Evolutionary conservation across 2,113 vertebrate genomes (phyloP), one percentile per base, ranked within the genome.

Genomic region (Neoarius graeffei): DNA sequence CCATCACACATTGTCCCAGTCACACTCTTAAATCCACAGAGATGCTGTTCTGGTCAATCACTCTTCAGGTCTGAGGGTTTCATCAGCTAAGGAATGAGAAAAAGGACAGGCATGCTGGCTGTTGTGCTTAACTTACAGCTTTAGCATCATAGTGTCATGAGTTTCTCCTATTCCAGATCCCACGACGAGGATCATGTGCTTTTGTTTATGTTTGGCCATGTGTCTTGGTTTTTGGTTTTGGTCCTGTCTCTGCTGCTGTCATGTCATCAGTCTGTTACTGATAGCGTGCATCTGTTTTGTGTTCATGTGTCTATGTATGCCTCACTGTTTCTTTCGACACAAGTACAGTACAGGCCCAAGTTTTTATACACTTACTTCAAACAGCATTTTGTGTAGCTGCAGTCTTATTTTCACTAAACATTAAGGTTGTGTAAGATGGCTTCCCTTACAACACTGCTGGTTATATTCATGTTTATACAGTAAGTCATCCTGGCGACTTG

Each of bases 41-140:
- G 30, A 56, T 20, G 3, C 15, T 27, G 64, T 82, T 89, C 42
- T 54, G 66, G 30, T 54, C 54, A 42, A 52, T 52, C 19, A 59
- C 42, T 79, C 67, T 62, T 35, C 14, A 20, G 76, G 79, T 85
- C 64, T 85, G 64, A 54, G 27, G 48, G 57, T 50, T 50, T 52
- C 27, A 66, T 77, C 42, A 69, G 66, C 57, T 23, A 30, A 54
- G 69, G 1, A 25, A 50, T 60, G 60, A 86, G 10, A 19, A 64
- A 86, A 54, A 77, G 71, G 87, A 84, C 87, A 84, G 20, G 20
- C 15, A 30, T 17, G 57, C 20, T 30, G 50, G 56, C 57, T 30
- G 67, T 54, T 35, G 13, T 52, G 86, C 23, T 77, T 76, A 84
- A 84, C 84, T 77, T 13, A 35, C 42, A 71, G 52, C 66, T n/a